Percentiles rank a stretch among this genome's conserved stretches.
phyloP scores from a whole-genome alignment of 2,113 vertebrate genomes.

The Nestor notabilis region DNA sequence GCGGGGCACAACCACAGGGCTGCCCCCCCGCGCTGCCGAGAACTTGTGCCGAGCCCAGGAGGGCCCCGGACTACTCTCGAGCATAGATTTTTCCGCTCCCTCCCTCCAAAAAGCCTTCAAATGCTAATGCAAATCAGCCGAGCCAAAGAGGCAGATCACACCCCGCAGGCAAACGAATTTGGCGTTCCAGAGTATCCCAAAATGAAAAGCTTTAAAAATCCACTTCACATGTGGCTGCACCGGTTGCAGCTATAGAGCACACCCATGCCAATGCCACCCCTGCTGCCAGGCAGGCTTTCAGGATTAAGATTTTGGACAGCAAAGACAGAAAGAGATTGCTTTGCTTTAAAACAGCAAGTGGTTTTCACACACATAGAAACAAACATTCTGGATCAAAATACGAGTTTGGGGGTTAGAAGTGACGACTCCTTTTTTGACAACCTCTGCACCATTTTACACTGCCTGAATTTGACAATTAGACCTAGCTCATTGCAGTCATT shows the following conservation, averaged over 20 bases:
- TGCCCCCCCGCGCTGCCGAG: neutral
- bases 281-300: neutral
- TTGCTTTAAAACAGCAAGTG: neutral
- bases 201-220: neutral
- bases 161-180: neutral
- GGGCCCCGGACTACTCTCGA: neutral
- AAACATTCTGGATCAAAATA: neutral
- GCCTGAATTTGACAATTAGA: neutral
- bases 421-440: neutral
- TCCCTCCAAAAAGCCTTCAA: neutral
- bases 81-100: neutral
- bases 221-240: neutral
- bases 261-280: neutral
- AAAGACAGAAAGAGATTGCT: neutral
- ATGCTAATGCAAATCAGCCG: neutral
- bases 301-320: neutral
- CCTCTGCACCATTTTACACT: neutral
- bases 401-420: accelerated
- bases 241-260: neutral
- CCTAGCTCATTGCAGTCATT: neutral
- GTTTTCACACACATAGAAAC: neutral
- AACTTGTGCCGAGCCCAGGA: neutral
- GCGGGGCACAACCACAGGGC: neutral
- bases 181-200: neutral
- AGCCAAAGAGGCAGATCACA: neutral